Base-by-base conservation (phyloP, 2,113 vertebrate genomes). In the Phaetusa simplex region DNA sequence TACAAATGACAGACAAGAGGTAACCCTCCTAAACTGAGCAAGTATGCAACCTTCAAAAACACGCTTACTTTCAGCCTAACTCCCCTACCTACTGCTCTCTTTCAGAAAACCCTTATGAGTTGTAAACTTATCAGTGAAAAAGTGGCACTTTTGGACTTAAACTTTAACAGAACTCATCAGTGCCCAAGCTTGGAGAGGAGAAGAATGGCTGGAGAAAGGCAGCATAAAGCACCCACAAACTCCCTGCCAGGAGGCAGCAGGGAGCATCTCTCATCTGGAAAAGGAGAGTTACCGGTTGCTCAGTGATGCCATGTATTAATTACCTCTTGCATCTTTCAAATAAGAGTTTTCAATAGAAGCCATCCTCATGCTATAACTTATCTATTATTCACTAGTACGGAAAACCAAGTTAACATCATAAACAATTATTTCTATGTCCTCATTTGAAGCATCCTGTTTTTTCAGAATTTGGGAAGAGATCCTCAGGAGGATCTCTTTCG, bases 41-140 rank as follows among this genome's bases (percentile, higher is more conserved):
- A 74, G 8, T 5, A 74, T 7, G 0, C 14, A 71, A 77, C 21
- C 27, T 58, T 29, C 15, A 38, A 55, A 92, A 67, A 12, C 5
- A 6, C 8, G 42, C 15, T 49, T 40, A 52, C 16, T 80, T 69
- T n/a, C 29, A 84, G 17, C 9, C 2, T 11, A 61, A 81, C 34
- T 73, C 22, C 22, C 14, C 4, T 45, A 14, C 10, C 26, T 61
- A 34, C 16, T 45, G 32, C 22, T 52, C 29, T 32, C 49, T 82
- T 82, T 34, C 59, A 86, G 36, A 86, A 93, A 83, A 58, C 11
- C 21, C 0, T 0, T 11, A 13, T 0, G 2, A 59, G 17, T 19
- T 20, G 8, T 32, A 61, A 77, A 64, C 5, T 40, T n/a, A 62
- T 18, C 14, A 1, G 1, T 64, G 47, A 65, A 88, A 80, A 12